Conservation (phyloP, 30 jellyfish, hydroid and myxozoan species). For the Nemopilema nomurai region DNA sequence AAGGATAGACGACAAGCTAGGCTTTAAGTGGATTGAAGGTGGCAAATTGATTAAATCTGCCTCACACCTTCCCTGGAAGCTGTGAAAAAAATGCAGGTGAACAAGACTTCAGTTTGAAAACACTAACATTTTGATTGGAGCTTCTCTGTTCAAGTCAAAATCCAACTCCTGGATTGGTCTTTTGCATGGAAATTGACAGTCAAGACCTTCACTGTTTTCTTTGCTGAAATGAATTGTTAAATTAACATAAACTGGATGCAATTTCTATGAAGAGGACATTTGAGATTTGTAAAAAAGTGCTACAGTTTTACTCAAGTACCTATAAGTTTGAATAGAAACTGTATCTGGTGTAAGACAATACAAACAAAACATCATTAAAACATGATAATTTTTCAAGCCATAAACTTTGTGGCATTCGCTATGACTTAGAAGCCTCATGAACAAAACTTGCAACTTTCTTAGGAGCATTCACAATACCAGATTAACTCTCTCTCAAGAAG, state of each 20-base stretch:
- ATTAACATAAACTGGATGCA: background rate
- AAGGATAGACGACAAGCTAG: no score
- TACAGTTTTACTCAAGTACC: background rate
- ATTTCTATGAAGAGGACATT: no score
- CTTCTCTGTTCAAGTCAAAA: slow-evolving; percentile 36
- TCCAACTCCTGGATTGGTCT: slow-evolving; percentile 61
- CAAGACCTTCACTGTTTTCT: slow-evolving; percentile 25
- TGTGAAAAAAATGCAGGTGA: background rate
- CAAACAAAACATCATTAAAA: background rate
- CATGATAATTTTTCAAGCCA: background rate
- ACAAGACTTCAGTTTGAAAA: background rate
- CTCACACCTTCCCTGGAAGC: background rate
- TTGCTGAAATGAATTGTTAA: slow-evolving; percentile 7
- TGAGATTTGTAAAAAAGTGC: no score
- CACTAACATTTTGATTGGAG: slow-evolving; percentile 50
- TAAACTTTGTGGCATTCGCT: no score
- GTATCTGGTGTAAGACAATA: no score
- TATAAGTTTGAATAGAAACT: no score
- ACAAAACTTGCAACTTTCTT: no score
- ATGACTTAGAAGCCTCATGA: no score
- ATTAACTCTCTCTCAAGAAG: no score
- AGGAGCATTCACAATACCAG: no score
- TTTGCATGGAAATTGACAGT: slow-evolving; percentile 64
- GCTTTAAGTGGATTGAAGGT: no score
- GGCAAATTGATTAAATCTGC: background rate